phyloP scores from a whole-genome alignment of 2,888 invertebrate genomes.

The Drosophila formosana region DNA sequence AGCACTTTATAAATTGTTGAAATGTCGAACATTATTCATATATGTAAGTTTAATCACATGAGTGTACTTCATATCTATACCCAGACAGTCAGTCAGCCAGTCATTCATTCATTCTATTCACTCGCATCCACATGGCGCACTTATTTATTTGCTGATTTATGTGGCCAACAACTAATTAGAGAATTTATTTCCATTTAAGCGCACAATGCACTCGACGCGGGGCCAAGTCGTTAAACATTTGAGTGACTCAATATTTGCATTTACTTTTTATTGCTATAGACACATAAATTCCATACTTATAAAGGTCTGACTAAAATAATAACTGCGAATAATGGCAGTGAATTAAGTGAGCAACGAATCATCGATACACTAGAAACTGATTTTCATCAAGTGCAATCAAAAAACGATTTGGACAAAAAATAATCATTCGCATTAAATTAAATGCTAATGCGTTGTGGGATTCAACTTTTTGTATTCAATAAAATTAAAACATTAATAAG shows the following conservation, averaged over 20 bases:
- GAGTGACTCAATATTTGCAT: constrained; percentile 52
- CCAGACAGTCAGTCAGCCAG: constrained; percentile 8
- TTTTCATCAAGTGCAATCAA: neutral
- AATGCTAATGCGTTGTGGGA: neutral
- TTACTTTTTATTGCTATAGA: constrained; percentile 44
- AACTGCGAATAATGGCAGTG: constrained; percentile 13
- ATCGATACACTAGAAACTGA: constrained; percentile 6
- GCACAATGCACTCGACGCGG: constrained; percentile 57
- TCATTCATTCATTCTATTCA: neutral
- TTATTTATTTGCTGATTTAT: constrained; percentile 69
- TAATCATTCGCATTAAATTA: neutral
- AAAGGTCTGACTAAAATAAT: constrained; percentile 23
- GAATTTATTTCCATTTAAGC: constrained; percentile 66
- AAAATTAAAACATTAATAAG: neutral
- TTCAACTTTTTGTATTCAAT: neutral
- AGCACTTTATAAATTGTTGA: constrained; percentile 61
- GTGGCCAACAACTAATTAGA: constrained; percentile 68
- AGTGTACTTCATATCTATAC: constrained; percentile 15
- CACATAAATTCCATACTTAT: constrained; percentile 38
- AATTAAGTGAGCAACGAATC: constrained; percentile 4
- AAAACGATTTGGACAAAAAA: neutral
- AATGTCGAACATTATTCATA: constrained; percentile 52
- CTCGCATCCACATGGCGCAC: constrained; percentile 27
- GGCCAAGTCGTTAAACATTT: constrained; percentile 47
- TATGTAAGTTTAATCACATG: constrained; percentile 24